These are phyloP conservation scores for Spongilla lacustris DNA, from an alignment of 37 sponge, comb jelly and placozoan species.

Conservation along the genomic window DNA sequence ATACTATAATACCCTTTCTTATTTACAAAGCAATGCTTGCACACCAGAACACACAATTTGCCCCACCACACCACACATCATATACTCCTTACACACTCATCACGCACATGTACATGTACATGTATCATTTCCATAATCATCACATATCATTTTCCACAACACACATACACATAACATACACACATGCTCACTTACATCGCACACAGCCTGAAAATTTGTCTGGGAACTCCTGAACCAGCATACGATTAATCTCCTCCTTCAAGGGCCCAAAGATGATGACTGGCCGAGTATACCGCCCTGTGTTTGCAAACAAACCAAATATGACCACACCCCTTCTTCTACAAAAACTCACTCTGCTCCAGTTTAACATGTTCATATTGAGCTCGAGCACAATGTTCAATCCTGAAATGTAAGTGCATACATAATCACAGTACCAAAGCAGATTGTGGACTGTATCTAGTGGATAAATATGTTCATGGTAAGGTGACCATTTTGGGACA, in stretches of 20 bases:
- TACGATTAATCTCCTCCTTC: conserved; percentile 97
- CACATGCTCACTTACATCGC: conserved; percentile 83
- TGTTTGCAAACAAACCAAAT: background rate
- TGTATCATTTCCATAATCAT: background rate
- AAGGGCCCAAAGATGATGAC: conserved; percentile 96
- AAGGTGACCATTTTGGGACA: no score
- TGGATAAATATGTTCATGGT: no score
- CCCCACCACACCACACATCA: no score
- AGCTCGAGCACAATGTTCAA: conserved; percentile 68
- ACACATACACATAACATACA: background rate
- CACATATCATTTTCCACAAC: no score
- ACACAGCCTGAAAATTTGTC: conserved; percentile 98
- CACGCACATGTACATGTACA: no score
- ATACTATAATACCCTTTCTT: no score
- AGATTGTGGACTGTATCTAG: no score
- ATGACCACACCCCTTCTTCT: no score
- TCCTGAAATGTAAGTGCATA: no score
- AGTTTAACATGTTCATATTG: conserved; percentile 71
- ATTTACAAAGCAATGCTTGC: no score
- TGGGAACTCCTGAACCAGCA: conserved; percentile 95
- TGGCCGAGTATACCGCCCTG: conserved; percentile 80
- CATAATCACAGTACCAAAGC: background rate
- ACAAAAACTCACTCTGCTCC: conserved; percentile 58
- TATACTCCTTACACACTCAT: background rate
- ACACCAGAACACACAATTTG: no score